Percentiles rank a stretch among this genome's conserved stretches.
phyloP scores from a whole-genome alignment of 2,888 invertebrate species.

The Acanthoscelides obtectus region DNA sequence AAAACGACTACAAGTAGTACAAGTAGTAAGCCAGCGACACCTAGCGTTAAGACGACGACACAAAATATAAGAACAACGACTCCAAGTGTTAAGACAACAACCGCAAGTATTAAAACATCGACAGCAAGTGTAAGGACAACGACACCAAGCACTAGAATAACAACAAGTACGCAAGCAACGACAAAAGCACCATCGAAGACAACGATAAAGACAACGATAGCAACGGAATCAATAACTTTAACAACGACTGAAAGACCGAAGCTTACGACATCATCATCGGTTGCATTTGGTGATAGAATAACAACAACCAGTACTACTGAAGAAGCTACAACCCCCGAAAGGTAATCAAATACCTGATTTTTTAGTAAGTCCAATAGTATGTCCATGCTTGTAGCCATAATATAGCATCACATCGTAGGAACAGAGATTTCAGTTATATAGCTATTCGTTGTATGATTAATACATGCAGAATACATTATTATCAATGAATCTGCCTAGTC shows the following conservation, averaged over 20 bases:
- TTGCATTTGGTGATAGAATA: constrained; percentile 6
- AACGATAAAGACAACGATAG: constrained; percentile 4
- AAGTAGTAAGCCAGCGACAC: constrained; percentile 2
- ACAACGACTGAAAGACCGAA: constrained; percentile 25
- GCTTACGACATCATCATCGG: not conserved
- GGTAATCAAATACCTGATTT: not conserved
- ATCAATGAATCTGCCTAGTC: no score
- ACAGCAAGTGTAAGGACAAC: constrained; percentile 6
- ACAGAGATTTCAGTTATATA: no score
- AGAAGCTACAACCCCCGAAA: constrained; percentile 21
- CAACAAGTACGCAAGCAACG: not conserved
- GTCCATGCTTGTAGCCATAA: no score
- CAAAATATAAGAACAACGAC: not conserved
- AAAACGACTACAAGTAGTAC: not conserved
- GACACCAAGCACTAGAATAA: constrained; percentile 9
- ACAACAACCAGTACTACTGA: constrained; percentile 14
- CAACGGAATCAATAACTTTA: constrained; percentile 7
- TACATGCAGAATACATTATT: no score
- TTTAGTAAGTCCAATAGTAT: no score
- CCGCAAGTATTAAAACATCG: constrained; percentile 6
- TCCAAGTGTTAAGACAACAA: constrained; percentile 8
- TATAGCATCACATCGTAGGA: no score
- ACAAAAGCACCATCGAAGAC: constrained; percentile 7
- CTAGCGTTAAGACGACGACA: constrained; percentile 8
- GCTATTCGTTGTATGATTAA: no score